Base-by-base conservation (phyloP, 1,140 invertebrate species). In the Dendrolimus punctatus region DNA sequence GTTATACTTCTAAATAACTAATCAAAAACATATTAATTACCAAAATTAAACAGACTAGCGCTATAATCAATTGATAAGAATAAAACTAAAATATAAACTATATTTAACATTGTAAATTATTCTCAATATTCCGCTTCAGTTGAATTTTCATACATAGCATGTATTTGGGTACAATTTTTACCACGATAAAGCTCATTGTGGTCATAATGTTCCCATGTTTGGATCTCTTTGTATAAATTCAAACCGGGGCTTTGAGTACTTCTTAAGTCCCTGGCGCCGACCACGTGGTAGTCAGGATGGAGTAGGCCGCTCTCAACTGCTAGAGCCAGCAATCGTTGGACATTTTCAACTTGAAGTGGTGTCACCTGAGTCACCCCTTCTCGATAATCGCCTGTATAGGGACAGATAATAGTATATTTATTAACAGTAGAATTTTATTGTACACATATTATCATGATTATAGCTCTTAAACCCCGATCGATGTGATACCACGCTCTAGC, bases 331-430 rank as follows among this genome's bases (percentile, higher is more conserved):
- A 85, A 39, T 66, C 76, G 66, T 39, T 57, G 50, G 4, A 71
- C 64, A 9, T 73, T 64, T 10, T 67, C 62, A 6, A 76, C 44
- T 40, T 76, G 76, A 2, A 56, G 46, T 4, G 67, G 51, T 0
- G 73, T 80, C 2, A 80, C 76, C n/a, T 23, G 49, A n/a, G 47
- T 49, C 4, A 70, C 46, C 5, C 75, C 71, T 46, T 71, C 76
- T 2, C 80, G 58, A 49, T 85, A 85, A 41, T 85, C 81, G 48
- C 81, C 81, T 85, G 67, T 4, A 60, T 68, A 23, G 0, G 48
- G 46, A 37, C 42, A n/a, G 6, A 46, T 49, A 49, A n/a, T 5
- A 9, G 6, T 49, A 7, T 2, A 46, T 8, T 49, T 39, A 49
- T 39, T 39, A n/a, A 49, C 6, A 39, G 23, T 23, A 23, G 23